phyloP scores from a whole-genome alignment of 2,797 vertebrate species.

The Vireo griseus region DNA sequence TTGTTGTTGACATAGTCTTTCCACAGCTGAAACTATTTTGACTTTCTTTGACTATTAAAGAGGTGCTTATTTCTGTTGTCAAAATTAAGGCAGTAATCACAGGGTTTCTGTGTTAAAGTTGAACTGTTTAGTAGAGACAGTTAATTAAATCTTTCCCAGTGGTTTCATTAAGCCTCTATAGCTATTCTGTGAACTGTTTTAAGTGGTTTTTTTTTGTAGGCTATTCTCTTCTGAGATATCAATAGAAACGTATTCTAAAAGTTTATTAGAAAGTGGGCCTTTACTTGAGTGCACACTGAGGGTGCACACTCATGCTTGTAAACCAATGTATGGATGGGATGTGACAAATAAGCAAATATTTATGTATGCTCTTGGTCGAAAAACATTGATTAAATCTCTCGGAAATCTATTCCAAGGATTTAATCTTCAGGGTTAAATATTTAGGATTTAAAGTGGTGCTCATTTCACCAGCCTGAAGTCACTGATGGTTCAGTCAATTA shows the following conservation, averaged over 20 bases:
- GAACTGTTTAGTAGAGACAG: background rate
- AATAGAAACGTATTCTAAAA: background rate
- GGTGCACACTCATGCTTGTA: background rate
- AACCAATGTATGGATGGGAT: background rate
- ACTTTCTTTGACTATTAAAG: background rate
- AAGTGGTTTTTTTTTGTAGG: background rate
- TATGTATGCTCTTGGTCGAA: background rate
- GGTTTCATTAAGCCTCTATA: background rate
- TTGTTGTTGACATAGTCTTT: background rate
- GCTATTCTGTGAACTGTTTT: background rate
- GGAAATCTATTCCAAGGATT: background rate
- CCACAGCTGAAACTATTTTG: background rate
- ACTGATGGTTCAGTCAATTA: background rate
- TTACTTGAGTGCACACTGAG: background rate
- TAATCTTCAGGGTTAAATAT: background rate
- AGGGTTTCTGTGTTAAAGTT: background rate
- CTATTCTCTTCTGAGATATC: background rate
- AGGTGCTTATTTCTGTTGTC: background rate
- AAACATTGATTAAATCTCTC: background rate
- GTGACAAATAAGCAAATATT: background rate
- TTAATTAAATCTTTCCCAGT: background rate
- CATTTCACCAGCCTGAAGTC: background rate
- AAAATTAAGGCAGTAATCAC: background rate
- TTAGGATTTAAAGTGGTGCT: background rate
- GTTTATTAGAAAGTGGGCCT: background rate